Evolutionary conservation across 2,888 invertebrate genomes (phyloP), one percentile per base, ranked within the genome.

Genomic region (Drosophila formosana): DNA sequence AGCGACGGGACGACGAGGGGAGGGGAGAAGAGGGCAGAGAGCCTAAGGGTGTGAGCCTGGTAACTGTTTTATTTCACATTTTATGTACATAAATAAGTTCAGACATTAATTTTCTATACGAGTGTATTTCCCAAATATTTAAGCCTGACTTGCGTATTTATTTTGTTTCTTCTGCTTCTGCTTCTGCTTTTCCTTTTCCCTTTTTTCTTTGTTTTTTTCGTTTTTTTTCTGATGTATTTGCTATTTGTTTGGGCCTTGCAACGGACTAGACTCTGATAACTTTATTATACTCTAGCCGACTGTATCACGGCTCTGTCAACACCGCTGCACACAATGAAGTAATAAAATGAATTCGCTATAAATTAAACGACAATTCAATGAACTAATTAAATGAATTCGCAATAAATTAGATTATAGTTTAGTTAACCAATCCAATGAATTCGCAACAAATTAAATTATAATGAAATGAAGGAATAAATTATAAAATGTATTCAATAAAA

Each of bases 21-120:
- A 23, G 13, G 13, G 18, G 18, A 1, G 18, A 2, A 2, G 18
- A 1, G 18, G 18, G 1, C 2, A 4, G 4, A 5, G 11, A 30
- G 43, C 41, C 18, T 13, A 11, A 32, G 61, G 50, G 30, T 45
- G 11, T 46, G 23, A 57, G 37, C 47, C 58, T 77, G 81, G 77
- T 67, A 77, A 80, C 58, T 69, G 61, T 86, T 76, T 73, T 80
- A 76, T 76, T 82, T 55, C 64, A 25, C 66, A 66, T 66, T 75
- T 82, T 71, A 79, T 64, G 75, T 76, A 43, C 45, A 45, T 45
- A 45, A 67, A 47, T 63, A 66, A 72, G 51, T 73, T 72, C 43
- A 63, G 56, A 70, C 79, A 85, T 82, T 72, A 78, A 82, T 72
- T 84, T 82, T 55, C 63, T 58, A 50, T 66, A 46, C 41, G 51